A percentile compares a stretch with the other conserved stretches of the same genome.
Evolutionary conservation across 2,888 invertebrate genomes (phyloP).

Genomic region (Apeira syringaria): DNA sequence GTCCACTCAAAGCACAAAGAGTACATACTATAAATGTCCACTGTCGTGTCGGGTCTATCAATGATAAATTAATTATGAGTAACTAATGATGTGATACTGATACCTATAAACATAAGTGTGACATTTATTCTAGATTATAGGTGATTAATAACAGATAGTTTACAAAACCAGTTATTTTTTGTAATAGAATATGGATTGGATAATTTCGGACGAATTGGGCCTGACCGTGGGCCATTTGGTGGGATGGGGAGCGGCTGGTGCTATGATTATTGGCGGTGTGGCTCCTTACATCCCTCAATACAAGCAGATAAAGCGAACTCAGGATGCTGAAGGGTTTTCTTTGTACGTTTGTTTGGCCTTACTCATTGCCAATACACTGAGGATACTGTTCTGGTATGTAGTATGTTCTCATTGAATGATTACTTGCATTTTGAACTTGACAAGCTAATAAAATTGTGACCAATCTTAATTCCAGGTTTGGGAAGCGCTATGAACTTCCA

Average conservation of each 20-base stretch:
- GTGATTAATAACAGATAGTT: too few species aligned
- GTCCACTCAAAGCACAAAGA: too few species aligned
- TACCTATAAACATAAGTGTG: too few species aligned
- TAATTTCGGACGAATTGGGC: conserved; percentile 89
- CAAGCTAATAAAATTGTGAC: neutral
- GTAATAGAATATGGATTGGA: conserved; percentile 89
- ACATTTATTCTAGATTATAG: too few species aligned
- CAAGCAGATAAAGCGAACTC: conserved; percentile 93
- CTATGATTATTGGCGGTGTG: conserved; percentile 97
- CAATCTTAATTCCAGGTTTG: conserved; percentile 92
- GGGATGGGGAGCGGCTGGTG: conserved; percentile 91
- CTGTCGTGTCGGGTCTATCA: too few species aligned
- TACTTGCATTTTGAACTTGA: neutral
- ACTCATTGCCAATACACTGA: conserved; percentile 96
- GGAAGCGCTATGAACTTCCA: conserved; percentile 97
- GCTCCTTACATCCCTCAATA: conserved; percentile 99
- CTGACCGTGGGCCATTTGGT: conserved; percentile 90
- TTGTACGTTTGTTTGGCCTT: conserved; percentile 97
- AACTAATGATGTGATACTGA: too few species aligned
- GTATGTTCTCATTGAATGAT: neutral
- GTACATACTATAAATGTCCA: too few species aligned
- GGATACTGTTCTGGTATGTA: conserved; percentile 98
- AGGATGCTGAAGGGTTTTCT: conserved; percentile 98
- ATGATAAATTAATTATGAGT: too few species aligned
- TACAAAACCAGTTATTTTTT: too few species aligned